Evolutionary conservation across 2,888 invertebrate genomes (phyloP).

Genomic region (Bombyx huttoni): DNA sequence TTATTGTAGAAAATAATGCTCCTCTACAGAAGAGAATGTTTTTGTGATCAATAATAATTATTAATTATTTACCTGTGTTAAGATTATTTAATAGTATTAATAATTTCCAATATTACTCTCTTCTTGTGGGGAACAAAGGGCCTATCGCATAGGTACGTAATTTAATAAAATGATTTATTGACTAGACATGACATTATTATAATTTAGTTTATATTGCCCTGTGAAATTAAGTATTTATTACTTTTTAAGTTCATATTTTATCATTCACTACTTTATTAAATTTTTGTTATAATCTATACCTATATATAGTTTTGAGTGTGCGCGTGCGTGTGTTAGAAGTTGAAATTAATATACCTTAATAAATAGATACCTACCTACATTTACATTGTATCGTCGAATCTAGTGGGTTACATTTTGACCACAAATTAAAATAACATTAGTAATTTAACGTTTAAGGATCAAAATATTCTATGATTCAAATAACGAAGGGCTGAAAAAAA

Average conservation of each 20-base stretch:
- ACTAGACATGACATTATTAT: slow-evolving; percentile 29
- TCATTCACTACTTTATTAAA: background rate
- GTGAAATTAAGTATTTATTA: no score
- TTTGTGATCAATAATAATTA: slow-evolving; percentile 7
- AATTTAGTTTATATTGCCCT: slow-evolving; percentile 1
- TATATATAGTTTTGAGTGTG: background rate
- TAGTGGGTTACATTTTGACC: slow-evolving; percentile 20
- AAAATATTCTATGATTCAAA: no score
- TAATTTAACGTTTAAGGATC: no score
- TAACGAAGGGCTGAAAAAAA: no score
- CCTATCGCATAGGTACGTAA: slow-evolving; percentile 44
- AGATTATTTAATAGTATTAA: slow-evolving; percentile 4
- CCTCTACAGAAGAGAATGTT: slow-evolving; percentile 35
- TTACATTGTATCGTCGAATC: slow-evolving; percentile 36
- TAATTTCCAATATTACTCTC: slow-evolving; percentile 20
- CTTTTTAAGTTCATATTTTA: background rate
- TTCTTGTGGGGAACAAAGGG: slow-evolving; percentile 42
- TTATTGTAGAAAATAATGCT: slow-evolving; percentile 42
- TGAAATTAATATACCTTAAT: slow-evolving; percentile 9
- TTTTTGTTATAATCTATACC: background rate
- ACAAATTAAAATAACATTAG: no score
- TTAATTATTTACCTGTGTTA: slow-evolving; percentile 3
- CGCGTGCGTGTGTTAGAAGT: slow-evolving; percentile 5
- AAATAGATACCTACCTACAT: slow-evolving; percentile 11
- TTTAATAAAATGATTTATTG: slow-evolving; percentile 15